Percentiles rank a stretch among this genome's conserved stretches.
Evolutionary conservation across 2,113 vertebrate species (phyloP).

Genomic region (Euleptes europaea): DNA sequence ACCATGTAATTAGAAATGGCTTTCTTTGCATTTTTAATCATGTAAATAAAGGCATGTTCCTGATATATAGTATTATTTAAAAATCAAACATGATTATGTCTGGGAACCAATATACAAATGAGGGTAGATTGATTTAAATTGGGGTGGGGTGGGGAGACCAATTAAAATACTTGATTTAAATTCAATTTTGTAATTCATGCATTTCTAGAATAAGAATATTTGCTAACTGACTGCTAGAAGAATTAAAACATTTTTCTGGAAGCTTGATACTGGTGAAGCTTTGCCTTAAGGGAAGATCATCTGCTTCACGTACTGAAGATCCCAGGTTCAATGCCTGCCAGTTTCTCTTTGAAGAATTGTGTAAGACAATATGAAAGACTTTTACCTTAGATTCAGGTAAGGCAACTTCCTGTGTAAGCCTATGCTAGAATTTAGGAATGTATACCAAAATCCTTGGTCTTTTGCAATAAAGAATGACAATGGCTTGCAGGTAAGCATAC

Average conservation of each 20-base stretch:
- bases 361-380: too few relatives aligned
- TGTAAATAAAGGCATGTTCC: background rate
- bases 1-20: background rate
- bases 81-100: conserved; percentile 11
- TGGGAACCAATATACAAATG: background rate
- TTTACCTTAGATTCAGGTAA: too few relatives aligned
- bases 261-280: too few relatives aligned
- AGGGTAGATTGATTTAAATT: background rate
- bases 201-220: background rate
- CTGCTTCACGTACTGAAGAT: too few relatives aligned
- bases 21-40: conserved; percentile 2
- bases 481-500: background rate
- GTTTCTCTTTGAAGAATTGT: too few relatives aligned
- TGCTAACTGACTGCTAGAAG: background rate
- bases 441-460: background rate
- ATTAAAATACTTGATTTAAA: background rate
- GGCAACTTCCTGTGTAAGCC: too few relatives aligned
- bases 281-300: too few relatives aligned
- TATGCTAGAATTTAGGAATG: background rate
- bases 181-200: background rate
- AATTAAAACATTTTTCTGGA: too few relatives aligned
- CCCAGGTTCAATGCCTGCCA: too few relatives aligned
- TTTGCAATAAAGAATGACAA: background rate
- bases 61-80: background rate
- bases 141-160: background rate